Conservation (phyloP, 2,888 invertebrate genomes). For the Hypena proboscidalis region DNA sequence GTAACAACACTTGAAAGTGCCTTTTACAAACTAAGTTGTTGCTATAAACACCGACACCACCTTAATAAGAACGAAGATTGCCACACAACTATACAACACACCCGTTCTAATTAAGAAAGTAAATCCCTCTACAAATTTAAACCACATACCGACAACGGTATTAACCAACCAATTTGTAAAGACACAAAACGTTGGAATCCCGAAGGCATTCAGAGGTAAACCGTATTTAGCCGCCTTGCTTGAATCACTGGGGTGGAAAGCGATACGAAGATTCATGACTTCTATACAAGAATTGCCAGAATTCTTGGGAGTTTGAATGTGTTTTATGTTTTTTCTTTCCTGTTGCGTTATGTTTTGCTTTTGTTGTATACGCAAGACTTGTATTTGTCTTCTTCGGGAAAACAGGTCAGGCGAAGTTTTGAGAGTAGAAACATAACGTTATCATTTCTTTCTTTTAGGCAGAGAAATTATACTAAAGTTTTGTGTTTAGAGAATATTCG, state of each 20-base stretch:
- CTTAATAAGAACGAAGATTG: conserved; percentile 14
- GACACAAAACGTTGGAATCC: conserved; percentile 31
- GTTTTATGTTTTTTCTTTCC: conserved; percentile 2
- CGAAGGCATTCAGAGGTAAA: conserved; percentile 38
- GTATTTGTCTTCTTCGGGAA: no score
- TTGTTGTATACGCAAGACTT: conserved; percentile 1
- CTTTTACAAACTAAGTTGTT: conserved; percentile 6
- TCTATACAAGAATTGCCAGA: conserved; percentile 28
- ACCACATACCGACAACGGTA: conserved; percentile 44
- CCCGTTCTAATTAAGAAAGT: conserved; percentile 43
- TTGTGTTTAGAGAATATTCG: no score
- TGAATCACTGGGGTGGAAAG: conserved; percentile 29
- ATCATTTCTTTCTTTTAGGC: no score
- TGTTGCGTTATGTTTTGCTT: background rate
- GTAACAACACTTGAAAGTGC: no score
- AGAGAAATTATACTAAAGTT: no score
- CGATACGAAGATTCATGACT: conserved; percentile 39
- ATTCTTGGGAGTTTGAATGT: conserved; percentile 16
- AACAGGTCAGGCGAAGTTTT: no score
- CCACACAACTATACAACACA: conserved; percentile 16
- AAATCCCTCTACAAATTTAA: conserved; percentile 44
- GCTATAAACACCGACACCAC: conserved; percentile 1
- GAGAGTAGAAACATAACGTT: no score
- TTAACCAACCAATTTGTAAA: conserved; percentile 46
- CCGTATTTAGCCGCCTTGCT: conserved; percentile 33